phyloP scores from a whole-genome alignment of 2,113 vertebrate genomes.

The Sinocyclocheilus maitianheensis region DNA sequence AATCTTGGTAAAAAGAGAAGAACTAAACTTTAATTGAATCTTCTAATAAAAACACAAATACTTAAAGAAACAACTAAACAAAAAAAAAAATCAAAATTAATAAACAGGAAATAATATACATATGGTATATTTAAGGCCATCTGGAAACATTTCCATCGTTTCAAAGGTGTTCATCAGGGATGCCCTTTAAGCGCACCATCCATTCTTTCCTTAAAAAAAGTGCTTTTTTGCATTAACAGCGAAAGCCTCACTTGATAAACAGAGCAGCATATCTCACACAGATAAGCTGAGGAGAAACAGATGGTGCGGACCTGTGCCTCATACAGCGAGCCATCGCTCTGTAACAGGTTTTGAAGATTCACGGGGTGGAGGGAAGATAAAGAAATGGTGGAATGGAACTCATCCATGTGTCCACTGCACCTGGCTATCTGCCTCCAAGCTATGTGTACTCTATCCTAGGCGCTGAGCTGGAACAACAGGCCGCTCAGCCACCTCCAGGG shows the following conservation, averaged over 20 bases:
- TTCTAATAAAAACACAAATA: too few species aligned
- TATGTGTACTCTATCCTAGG: constrained; percentile 35
- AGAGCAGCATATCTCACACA: constrained; percentile 29
- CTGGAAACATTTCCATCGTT: constrained; percentile 9
- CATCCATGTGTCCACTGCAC: constrained; percentile 43
- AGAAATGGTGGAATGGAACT: constrained; percentile 30
- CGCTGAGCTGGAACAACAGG: constrained; percentile 62
- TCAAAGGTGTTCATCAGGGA: constrained; percentile 18
- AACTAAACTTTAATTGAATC: too few species aligned
- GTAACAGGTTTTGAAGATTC: constrained; percentile 41
- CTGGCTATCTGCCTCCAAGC: constrained; percentile 39
- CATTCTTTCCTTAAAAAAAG: background rate
- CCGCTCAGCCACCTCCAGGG: constrained; percentile 35
- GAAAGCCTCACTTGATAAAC: constrained; percentile 24
- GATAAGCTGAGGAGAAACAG: constrained; percentile 49
- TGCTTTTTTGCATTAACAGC: constrained; percentile 7
- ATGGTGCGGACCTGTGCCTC: constrained; percentile 38
- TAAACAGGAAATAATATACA: background rate
- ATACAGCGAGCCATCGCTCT: constrained; percentile 26
- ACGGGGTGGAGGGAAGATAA: constrained; percentile 14
- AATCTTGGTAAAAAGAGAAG: too few species aligned
- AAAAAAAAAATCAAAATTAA: too few species aligned
- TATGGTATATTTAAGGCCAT: background rate
- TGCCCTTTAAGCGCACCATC: background rate
- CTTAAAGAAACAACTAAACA: too few species aligned